Percentiles rank a stretch among this genome's conserved stretches.
Conservation (phyloP, 2,888 invertebrate species). For the Troides aeacus region DNA sequence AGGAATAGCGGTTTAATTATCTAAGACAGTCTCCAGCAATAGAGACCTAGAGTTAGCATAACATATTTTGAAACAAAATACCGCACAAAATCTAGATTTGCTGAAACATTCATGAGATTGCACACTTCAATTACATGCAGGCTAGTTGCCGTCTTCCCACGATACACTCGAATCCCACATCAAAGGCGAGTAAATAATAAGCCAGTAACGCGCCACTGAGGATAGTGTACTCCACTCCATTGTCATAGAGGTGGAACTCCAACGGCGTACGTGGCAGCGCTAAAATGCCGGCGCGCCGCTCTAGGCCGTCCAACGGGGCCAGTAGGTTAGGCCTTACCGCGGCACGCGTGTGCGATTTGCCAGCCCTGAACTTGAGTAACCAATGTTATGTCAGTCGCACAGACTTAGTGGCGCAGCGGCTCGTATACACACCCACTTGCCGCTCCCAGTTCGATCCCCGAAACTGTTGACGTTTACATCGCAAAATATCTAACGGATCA, state of each 20-base stretch:
- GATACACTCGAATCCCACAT: constrained; percentile 20
- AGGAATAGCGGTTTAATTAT: no score
- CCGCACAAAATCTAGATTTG: no score
- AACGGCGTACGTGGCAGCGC: constrained; percentile 3
- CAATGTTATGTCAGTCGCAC: constrained; percentile 17
- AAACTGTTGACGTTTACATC: no score
- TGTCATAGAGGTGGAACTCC: constrained; percentile 1
- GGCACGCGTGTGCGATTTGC: constrained; percentile 7
- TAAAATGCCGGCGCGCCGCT: constrained; percentile 32
- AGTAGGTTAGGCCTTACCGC: constrained; percentile 40
- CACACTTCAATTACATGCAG: not conserved
- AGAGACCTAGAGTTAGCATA: no score
- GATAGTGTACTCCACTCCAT: not conserved
- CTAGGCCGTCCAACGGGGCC: constrained; percentile 46
- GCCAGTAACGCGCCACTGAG: constrained; percentile 2
- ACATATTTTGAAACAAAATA: no score
- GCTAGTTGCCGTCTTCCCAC: constrained; percentile 5
- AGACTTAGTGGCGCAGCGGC: not conserved
- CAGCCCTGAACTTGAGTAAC: constrained; percentile 25
- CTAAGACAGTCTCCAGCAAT: no score
- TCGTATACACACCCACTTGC: not conserved
- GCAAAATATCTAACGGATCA: no score
- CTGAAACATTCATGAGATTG: no score
- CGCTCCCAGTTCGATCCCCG: no score
- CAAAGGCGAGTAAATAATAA: constrained; percentile 16